Evolutionary conservation across 2,113 vertebrate species (phyloP).

Genomic region (Hydrochoerus hydrochaeris): DNA sequence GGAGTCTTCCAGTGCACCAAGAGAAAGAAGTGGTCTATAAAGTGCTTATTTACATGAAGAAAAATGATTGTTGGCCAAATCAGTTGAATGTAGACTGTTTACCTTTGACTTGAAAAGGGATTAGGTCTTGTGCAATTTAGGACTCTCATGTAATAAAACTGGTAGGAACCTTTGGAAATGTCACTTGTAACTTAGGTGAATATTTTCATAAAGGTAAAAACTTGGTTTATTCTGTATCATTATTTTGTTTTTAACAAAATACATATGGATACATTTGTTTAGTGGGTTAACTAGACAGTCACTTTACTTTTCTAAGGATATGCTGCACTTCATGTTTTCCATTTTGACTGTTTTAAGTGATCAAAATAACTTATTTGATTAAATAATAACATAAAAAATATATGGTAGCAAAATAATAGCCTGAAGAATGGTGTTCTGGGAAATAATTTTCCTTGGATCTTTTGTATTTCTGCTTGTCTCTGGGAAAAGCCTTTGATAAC

Average conservation of each 20-base stretch:
- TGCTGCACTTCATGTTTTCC: conserved; percentile 9
- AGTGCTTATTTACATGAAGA: conserved; percentile 32
- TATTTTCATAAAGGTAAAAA: conserved; percentile 4
- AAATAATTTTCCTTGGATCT: not conserved
- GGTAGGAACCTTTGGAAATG: not conserved
- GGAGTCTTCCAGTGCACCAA: not conserved
- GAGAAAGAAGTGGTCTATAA: not conserved
- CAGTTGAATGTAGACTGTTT: not conserved
- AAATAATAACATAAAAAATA: conserved; percentile 20
- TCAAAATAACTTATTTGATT: conserved; percentile 38
- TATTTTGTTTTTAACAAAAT: conserved; percentile 26
- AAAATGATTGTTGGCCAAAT: not conserved
- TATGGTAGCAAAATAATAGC: not conserved
- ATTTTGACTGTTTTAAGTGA: conserved; percentile 32
- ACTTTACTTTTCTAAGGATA: conserved; percentile 26
- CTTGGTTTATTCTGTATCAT: not conserved
- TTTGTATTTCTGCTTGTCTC: conserved; percentile 9
- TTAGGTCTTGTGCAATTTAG: not conserved
- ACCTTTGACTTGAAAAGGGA: not conserved
- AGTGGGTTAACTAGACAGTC: not conserved
- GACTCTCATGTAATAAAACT: not conserved
- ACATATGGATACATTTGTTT: not conserved
- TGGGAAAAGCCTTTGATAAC: not conserved
- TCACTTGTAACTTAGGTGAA: conserved; percentile 12
- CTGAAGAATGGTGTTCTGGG: not conserved